These are phyloP conservation scores for Microctenopoma lineatum DNA, from an alignment of 2,797 vertebrate species.

Conservation along the genomic window DNA sequence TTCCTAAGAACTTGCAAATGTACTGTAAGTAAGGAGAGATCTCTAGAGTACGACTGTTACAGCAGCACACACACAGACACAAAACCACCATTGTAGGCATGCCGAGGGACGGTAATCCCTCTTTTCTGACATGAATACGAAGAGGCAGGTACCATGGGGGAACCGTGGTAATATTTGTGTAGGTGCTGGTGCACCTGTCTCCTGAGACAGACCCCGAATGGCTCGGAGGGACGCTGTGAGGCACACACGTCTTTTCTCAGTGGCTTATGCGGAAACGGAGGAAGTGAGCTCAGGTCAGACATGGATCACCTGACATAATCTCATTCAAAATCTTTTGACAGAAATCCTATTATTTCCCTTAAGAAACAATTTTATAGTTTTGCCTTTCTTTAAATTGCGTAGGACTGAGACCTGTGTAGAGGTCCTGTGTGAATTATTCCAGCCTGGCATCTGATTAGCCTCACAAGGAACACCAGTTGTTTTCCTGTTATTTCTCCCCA, in stretches of 20 bases:
- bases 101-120: slow-evolving; percentile 30
- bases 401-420: too few relatives aligned
- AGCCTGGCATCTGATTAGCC: too few relatives aligned
- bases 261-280: neutral
- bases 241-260: slow-evolving; percentile 16
- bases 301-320: slow-evolving; percentile 12
- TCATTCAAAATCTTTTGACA: neutral
- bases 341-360: slow-evolving; percentile 7
- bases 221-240: slow-evolving; percentile 37
- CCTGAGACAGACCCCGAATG: slow-evolving; percentile 45
- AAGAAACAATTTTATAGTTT: neutral
- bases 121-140: slow-evolving; percentile 29
- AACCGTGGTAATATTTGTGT: slow-evolving; percentile 40
- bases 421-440: too few relatives aligned
- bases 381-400: neutral
- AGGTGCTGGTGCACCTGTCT: slow-evolving; percentile 42
- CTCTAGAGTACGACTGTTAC: slow-evolving; percentile 24
- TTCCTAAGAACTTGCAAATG: slow-evolving; percentile 39
- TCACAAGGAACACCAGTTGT: too few relatives aligned
- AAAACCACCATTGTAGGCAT: slow-evolving; percentile 19
- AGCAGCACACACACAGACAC: slow-evolving; percentile 13
- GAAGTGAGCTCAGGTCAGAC: slow-evolving; percentile 29
- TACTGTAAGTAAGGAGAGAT: slow-evolving; percentile 11
- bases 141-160: slow-evolving; percentile 34
- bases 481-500: neutral